Conservation (phyloP, 2,797 vertebrate genomes). For the Coluber constrictor region DNA sequence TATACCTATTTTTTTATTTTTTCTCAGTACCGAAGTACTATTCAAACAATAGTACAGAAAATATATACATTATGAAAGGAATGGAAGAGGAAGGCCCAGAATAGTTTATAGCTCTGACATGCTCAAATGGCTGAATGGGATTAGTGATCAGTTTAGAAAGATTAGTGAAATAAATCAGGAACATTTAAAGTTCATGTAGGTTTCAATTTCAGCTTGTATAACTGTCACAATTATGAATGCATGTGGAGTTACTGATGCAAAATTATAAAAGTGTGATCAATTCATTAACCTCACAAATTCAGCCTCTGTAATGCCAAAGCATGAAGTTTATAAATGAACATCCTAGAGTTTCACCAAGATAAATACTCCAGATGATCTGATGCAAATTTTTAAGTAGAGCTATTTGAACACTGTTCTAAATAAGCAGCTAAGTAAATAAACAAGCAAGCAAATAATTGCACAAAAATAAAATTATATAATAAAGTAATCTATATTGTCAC, state of each 20-base stretch:
- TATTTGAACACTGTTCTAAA: not conserved
- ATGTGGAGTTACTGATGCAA: not conserved
- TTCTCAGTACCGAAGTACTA: not conserved
- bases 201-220: slow-evolving; percentile 12
- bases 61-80: not conserved
- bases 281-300: not conserved
- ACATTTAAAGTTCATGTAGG: slow-evolving; percentile 19
- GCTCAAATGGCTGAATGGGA: slow-evolving; percentile 3
- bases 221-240: not conserved
- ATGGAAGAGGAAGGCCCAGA: not conserved
- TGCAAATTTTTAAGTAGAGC: not conserved
- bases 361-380: not conserved
- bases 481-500: not conserved
- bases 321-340: not conserved
- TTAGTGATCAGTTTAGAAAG: slow-evolving; percentile 26
- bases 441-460: not conserved
- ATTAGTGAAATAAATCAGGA: slow-evolving; percentile 18
- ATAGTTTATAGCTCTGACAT: not conserved
- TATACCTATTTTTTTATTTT: not conserved
- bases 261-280: not conserved
- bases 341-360: not conserved
- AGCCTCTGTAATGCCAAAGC: slow-evolving; percentile 8
- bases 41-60: not conserved
- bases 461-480: not conserved
- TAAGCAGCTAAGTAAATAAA: not conserved